Evolutionary conservation across 2,797 vertebrate species (phyloP).

Genomic region (Silurus lanzhouensis): DNA sequence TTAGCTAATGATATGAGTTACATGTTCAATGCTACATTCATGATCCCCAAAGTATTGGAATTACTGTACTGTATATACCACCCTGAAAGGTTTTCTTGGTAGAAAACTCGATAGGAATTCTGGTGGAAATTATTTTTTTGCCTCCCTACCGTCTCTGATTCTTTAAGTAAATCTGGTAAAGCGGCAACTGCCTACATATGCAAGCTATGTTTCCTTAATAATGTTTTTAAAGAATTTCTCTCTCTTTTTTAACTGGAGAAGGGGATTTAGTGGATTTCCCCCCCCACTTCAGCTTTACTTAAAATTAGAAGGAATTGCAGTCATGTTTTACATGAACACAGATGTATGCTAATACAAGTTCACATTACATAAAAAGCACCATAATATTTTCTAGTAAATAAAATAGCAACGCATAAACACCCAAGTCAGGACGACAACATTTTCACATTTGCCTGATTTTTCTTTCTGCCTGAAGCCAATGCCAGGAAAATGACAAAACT

Average conservation of each 20-base stretch:
- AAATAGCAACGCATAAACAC: not conserved
- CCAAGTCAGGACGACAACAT: not conserved
- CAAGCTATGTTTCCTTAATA: not conserved
- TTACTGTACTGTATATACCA: constrained; percentile 1
- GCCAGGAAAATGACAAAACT: not conserved
- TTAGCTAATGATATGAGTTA: not conserved
- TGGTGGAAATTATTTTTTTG: not conserved
- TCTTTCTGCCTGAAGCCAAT: not conserved
- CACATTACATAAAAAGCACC: not conserved
- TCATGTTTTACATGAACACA: not conserved
- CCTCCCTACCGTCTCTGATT: too few relatives aligned
- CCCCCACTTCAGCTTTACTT: not conserved
- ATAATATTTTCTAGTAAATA: not conserved
- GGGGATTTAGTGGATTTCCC: too few relatives aligned
- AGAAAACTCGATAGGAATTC: not conserved
- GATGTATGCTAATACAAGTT: not conserved
- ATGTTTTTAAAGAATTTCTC: too few relatives aligned
- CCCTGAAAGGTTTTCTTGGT: not conserved
- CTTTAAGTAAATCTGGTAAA: not conserved
- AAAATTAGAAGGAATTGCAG: not conserved
- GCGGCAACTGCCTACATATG: not conserved
- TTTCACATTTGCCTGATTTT: not conserved
- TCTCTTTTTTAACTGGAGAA: not conserved
- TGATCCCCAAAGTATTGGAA: not conserved
- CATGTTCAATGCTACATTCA: not conserved